phyloP scores from a whole-genome alignment of 1,140 invertebrate species.

The Drosophila subobscura region DNA sequence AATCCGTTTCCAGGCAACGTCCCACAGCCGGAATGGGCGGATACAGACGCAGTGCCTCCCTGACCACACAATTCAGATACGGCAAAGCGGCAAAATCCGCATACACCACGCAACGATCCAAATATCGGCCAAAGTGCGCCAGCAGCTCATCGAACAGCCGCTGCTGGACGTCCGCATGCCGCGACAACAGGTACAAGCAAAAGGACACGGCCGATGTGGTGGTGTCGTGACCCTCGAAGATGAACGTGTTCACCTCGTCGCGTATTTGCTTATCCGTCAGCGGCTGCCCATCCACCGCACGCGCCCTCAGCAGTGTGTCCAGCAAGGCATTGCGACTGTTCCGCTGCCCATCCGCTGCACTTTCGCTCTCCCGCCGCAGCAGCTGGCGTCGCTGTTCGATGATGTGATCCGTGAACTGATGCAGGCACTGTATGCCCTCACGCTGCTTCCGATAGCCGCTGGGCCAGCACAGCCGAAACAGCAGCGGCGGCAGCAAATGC shows the following conservation, averaged over 20 bases:
- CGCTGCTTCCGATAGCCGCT: conserved; percentile 62
- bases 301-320: conserved; percentile 88
- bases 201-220: conserved; percentile 86
- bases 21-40: conserved; percentile 88
- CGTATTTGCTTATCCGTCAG: conserved; percentile 88
- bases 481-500: conserved; percentile 64
- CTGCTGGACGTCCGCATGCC: conserved; percentile 85
- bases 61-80: conserved; percentile 88
- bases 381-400: conserved; percentile 49
- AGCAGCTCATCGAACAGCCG: conserved; percentile 86
- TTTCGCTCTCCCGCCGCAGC: background rate
- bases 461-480: conserved; percentile 59
- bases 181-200: conserved; percentile 85
- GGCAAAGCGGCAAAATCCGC: conserved; percentile 85
- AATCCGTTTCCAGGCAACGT: conserved; percentile 85
- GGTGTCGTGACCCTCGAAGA: conserved; percentile 91
- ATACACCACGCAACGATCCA: conserved; percentile 84
- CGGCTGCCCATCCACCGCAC: conserved; percentile 84
- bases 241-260: conserved; percentile 90
- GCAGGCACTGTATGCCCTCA: conserved; percentile 64
- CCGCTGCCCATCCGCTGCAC: background rate
- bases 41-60: conserved; percentile 86
- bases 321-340: conserved; percentile 88
- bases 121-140: conserved; percentile 37
- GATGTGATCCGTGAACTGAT: conserved; percentile 72